These are phyloP conservation scores for Hormiphora californensis DNA, from an alignment of 37 sponge, comb jelly and placozoan species.

Conservation along the genomic window DNA sequence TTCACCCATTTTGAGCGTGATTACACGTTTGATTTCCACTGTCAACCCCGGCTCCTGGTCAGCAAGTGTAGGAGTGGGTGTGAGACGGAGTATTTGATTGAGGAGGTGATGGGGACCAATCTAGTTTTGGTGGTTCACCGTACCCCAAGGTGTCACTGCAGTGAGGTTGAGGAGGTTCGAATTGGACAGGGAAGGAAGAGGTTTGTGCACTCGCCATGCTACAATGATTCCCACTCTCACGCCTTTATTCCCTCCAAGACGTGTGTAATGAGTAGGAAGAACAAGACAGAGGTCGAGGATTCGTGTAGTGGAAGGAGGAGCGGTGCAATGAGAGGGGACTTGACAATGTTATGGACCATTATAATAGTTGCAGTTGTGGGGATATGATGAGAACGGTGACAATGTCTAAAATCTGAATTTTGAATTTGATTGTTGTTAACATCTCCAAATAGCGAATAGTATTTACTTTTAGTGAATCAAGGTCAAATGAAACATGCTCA, in stretches of 20 bases:
- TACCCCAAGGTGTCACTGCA: neutral
- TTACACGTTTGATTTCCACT: neutral
- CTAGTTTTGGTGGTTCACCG: neutral
- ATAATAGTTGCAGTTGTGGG: too few species aligned
- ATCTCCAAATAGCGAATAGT: too few species aligned
- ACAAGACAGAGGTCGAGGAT: too few species aligned
- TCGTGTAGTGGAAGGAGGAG: too few species aligned
- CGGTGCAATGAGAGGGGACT: too few species aligned
- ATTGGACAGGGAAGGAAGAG: neutral
- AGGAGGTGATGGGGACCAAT: neutral
- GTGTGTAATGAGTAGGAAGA: neutral
- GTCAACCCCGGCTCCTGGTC: neutral
- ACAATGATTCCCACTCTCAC: neutral
- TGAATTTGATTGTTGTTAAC: too few species aligned
- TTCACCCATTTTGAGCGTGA: neutral
- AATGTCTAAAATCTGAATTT: too few species aligned
- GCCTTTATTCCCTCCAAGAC: conserved; percentile 5
- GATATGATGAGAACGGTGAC: too few species aligned
- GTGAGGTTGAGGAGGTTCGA: neutral
- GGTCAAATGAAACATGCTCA: too few species aligned
- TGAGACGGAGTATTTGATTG: neutral
- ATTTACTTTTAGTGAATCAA: too few species aligned
- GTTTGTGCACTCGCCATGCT: neutral
- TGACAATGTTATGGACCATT: too few species aligned
- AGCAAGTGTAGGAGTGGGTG: too few species aligned